A percentile compares a stretch with the other conserved stretches of the same genome.
Evolutionary conservation across 2,888 invertebrate genomes (phyloP).

Genomic region (Drosophila ochracea): DNA sequence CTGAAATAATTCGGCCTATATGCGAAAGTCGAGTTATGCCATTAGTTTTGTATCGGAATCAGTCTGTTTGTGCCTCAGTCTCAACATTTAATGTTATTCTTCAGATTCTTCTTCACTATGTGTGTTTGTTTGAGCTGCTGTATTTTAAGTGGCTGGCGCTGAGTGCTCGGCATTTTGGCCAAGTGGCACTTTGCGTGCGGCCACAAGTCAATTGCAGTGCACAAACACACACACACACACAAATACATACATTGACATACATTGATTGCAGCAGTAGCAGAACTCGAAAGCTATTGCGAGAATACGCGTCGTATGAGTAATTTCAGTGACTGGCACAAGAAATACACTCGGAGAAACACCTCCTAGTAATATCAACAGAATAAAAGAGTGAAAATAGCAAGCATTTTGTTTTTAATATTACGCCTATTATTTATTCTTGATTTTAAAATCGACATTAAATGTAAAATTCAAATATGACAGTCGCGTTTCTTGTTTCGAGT

Average conservation of each 20-base stretch:
- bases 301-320: slow-evolving; percentile 68
- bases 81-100: slow-evolving; percentile 3
- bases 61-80: not conserved
- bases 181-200: slow-evolving; percentile 68
- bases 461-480: not conserved
- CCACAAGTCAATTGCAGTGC: slow-evolving; percentile 69
- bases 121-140: slow-evolving; percentile 37
- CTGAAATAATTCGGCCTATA: slow-evolving; percentile 15
- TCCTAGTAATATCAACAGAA: not conserved
- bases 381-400: not conserved
- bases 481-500: not conserved
- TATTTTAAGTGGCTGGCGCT: slow-evolving; percentile 36
- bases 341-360: slow-evolving; percentile 1
- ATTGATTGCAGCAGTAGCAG: slow-evolving; percentile 19
- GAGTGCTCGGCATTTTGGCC: slow-evolving; percentile 69
- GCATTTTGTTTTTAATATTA: not conserved
- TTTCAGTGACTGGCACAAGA: slow-evolving; percentile 32
- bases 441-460: not conserved
- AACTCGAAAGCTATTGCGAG: slow-evolving; percentile 16
- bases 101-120: slow-evolving; percentile 4
- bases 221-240: slow-evolving; percentile 16
- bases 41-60: slow-evolving; percentile 10
- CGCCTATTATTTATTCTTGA: not conserved
- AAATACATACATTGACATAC: not conserved
- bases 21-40: slow-evolving; percentile 4